Conservation (phyloP, 2,888 invertebrate genomes). For the Lasioglossum marginatum region DNA sequence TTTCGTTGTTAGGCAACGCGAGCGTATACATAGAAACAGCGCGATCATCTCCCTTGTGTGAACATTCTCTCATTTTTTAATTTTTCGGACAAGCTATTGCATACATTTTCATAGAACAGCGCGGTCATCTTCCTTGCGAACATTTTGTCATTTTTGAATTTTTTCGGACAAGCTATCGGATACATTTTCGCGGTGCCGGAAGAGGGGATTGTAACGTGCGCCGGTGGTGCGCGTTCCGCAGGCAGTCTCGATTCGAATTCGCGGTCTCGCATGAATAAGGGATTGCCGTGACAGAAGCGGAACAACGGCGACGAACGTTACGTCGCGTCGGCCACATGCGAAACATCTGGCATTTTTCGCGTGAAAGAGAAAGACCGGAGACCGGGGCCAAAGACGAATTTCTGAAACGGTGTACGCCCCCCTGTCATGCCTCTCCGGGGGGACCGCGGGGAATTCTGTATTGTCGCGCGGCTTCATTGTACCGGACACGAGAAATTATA, state of each 20-base stretch:
- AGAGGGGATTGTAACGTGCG: conserved; percentile 18
- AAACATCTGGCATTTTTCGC: conserved; percentile 84
- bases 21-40: not conserved
- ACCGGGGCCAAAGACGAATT: conserved; percentile 80
- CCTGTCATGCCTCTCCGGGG: conserved; percentile 81
- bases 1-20: not conserved
- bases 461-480: conserved; percentile 77
- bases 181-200: conserved; percentile 25
- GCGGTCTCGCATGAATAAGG: conserved; percentile 71
- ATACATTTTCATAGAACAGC: not conserved
- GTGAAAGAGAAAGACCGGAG: conserved; percentile 79
- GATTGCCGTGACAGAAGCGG: conserved; percentile 68
- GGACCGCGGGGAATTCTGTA: conserved; percentile 77
- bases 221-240: conserved; percentile 43
- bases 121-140: not conserved
- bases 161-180: not conserved
- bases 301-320: conserved; percentile 70
- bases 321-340: conserved; percentile 81
- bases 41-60: no score
- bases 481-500: conserved; percentile 79
- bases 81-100: no score
- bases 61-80: no score
- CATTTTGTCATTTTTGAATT: not conserved
- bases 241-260: conserved; percentile 64
- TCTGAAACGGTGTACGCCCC: conserved; percentile 82